Evolutionary conservation across 2,888 invertebrate species (phyloP).

Genomic region (Biston stratarius): DNA sequence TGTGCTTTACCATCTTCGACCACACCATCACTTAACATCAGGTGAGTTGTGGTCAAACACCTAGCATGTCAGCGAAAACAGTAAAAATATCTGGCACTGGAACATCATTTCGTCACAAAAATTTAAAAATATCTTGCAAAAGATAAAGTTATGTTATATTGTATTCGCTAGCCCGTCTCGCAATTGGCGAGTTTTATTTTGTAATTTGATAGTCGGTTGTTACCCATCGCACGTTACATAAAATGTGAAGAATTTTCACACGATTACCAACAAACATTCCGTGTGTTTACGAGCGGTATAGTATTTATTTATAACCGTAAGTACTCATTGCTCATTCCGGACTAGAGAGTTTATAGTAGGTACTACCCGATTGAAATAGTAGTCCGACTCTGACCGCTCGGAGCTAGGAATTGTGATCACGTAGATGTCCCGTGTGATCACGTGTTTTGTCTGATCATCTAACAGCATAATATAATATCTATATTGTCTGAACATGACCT

Average conservation of each 20-base stretch:
- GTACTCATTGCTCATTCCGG: neutral
- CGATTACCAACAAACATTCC: slow-evolving; percentile 7
- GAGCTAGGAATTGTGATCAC: neutral
- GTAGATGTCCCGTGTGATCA: no score
- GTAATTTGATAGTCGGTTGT: neutral
- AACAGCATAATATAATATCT: no score
- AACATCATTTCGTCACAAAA: no score
- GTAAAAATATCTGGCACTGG: no score
- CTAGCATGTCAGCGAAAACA: no score
- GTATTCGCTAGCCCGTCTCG: no score
- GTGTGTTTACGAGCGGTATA: neutral
- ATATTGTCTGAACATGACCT: no score
- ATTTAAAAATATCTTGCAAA: no score
- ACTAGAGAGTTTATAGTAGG: neutral
- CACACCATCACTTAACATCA: no score
- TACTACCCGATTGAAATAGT: neutral
- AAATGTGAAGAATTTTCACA: slow-evolving; percentile 2
- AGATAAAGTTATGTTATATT: no score
- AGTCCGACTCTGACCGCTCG: neutral
- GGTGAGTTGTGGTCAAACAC: no score
- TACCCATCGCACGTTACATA: neutral
- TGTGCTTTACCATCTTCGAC: no score
- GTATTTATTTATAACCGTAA: slow-evolving; percentile 11
- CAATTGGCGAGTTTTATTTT: neutral
- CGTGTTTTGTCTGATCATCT: neutral